Base-by-base conservation (phyloP, 37 sponge, comb jelly and placozoan species). In the Aphrocallistes beatrix region DNA sequence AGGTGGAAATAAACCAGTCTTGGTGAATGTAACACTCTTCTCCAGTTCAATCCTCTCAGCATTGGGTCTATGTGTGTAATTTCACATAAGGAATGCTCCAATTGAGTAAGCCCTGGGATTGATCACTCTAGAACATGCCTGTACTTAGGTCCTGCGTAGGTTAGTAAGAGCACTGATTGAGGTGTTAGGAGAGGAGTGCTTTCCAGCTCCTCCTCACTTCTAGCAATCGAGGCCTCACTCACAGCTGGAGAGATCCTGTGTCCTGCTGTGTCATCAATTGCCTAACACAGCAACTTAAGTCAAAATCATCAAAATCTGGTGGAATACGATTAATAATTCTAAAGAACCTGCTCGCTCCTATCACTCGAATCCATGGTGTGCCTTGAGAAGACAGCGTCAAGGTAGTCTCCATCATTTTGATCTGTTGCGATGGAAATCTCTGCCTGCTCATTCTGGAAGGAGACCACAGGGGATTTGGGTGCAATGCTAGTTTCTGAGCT, bases 401-500 rank as follows among this genome's bases (percentile, higher is more conserved):
- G n/a, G 6, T 13, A 19, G n/a, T 60, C 75, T 60, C 75, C 75
- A 19, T 60, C 75, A 28, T 30, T 60, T 25, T 30, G 75, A 19
- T 60, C 17, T 19, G 25, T 19, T 19, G 10, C 34, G 21, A 60
- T 21, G n/a, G 25, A 6, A 8, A 60, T 60, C 28, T 60, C 75
- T 25, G 75, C 75, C 6, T 60, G 25, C n/a, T 60, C 75, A 60
- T 60, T 60, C 75, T 60, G 75, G 75, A 60, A 60, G 8, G 75
- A 60, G 6, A 60, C 75, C 25, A 60, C 75, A 60, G 75, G 75
- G n/a, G 75, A 60, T 13, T 13, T 60, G n/a, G n/a, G n/a, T 19
- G 75, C 10, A 6, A 28, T 32, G 25, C 17, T 1, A 25, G 1
- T 13, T 6, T 60, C 75, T 19, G 75, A 25, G 3, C 28, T 28